Base-by-base conservation (phyloP, 2,888 invertebrate species). In the Caenorhabditis zanzibari region DNA sequence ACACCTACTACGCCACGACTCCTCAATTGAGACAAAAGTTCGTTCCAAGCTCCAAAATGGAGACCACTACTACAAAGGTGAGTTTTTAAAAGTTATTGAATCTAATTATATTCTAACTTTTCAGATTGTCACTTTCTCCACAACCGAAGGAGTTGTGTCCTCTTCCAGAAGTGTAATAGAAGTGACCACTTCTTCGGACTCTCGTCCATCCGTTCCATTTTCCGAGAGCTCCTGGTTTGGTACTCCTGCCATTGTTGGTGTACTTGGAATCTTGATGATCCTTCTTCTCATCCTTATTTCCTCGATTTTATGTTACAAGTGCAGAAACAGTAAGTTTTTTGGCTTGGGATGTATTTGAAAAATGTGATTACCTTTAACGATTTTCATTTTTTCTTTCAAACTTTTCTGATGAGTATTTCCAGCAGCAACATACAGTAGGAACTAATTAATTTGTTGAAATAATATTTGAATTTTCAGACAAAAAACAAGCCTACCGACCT, bases 1-100 rank as follows among this genome's bases (percentile, higher is more conserved):
- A 86, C 28, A 61, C 69, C 12, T 72, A 44, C 16, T 86, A 86
- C 73, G 85, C 86, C 14, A 85, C 85, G 2, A 86, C 81, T 54
- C 85, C 85, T 26, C 79, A 80, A 38, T 52, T 83, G 24, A 69
- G 77, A 32, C 77, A 74, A 14, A 85, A 83, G 66, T 77, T 86
- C 41, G 38, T 35, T 26, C 66, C 85, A 7, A 81, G 75, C 12
- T 44, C 79, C 10, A 75, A 22, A 24, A 41, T 72, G 61, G 79
- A 52, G 54, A 80, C 75, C 1, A 80, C 79, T 2, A 81, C 73
- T n/a, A 63, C 28, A 14, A 54, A 75, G 54, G 79, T 79, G 12
- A 16, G 49, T 4, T 26, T 38, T 6, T 32, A 28, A 7, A 35
- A 7, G 16, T n/a, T 7, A 1, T 3, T 14, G 6, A 22, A 41